These are phyloP conservation scores for Aphrophora alni DNA, from an alignment of 2,888 invertebrate species.

Conservation along the genomic window DNA sequence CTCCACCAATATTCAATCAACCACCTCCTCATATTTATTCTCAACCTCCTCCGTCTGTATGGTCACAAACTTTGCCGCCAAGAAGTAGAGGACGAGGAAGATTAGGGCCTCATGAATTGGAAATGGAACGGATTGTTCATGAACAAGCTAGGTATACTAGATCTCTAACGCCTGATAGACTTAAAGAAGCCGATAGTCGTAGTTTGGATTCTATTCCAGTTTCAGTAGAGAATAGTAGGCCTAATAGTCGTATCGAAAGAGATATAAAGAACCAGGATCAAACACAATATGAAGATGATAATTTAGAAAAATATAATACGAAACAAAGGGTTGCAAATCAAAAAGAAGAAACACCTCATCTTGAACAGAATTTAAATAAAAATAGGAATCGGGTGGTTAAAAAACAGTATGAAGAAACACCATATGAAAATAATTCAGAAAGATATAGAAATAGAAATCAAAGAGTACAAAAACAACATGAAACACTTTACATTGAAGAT, in stretches of 20 bases:
- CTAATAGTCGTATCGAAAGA: not conserved
- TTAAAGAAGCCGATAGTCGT: conserved; percentile 13
- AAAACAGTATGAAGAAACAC: not conserved
- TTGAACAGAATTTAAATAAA: not conserved
- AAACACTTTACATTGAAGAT: not conserved
- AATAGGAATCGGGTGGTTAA: not conserved
- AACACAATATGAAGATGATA: not conserved
- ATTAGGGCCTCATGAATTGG: conserved; percentile 51
- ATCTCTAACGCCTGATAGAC: conserved; percentile 47
- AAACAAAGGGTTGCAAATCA: not conserved
- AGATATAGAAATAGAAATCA: not conserved
- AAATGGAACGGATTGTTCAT: conserved; percentile 38
- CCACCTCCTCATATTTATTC: conserved; percentile 23
- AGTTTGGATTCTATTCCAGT: not conserved
- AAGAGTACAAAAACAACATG: not conserved
- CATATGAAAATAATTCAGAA: not conserved
- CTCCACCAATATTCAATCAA: conserved; percentile 23
- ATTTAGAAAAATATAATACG: not conserved
- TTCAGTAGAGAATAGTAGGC: not conserved
- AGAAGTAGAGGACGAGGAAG: conserved; percentile 68
- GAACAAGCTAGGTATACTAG: conserved; percentile 36
- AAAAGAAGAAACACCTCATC: not conserved
- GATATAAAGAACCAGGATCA: not conserved
- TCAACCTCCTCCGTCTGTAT: conserved; percentile 35
- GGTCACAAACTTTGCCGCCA: conserved; percentile 63